Evolutionary conservation across 2,113 vertebrate genomes (phyloP).

Genomic region (Actinemys pallida): DNA sequence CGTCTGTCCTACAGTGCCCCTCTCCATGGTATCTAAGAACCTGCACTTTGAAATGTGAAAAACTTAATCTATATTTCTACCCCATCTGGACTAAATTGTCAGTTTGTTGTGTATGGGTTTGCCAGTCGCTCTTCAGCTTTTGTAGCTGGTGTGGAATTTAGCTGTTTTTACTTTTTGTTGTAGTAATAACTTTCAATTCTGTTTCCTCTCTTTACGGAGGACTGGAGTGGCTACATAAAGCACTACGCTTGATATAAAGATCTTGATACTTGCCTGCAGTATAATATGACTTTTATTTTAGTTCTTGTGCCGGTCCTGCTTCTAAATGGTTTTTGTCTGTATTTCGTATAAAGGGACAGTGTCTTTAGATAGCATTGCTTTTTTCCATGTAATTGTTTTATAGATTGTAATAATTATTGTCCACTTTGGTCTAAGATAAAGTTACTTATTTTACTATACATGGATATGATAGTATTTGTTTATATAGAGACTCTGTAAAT

Average conservation of each 20-base stretch:
- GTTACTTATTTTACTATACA: not conserved
- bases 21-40: not conserved
- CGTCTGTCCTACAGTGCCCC: not conserved
- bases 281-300: not conserved
- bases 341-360: not conserved
- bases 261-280: constrained; percentile 1
- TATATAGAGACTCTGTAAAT: not conserved
- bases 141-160: not conserved
- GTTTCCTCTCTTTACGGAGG: not conserved
- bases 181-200: not conserved
- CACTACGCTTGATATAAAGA: not conserved
- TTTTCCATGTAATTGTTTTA: not conserved
- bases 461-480: not conserved
- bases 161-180: not conserved
- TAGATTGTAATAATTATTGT: not conserved
- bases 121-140: constrained; percentile 20
- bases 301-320: not conserved
- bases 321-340: not conserved
- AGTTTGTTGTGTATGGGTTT: constrained; percentile 2
- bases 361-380: not conserved
- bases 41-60: not conserved
- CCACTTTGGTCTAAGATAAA: not conserved
- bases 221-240: not conserved
- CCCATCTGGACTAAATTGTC: constrained; percentile 15
- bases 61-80: not conserved